phyloP scores from a whole-genome alignment of 2,797 vertebrate species.

The Staurois parvus region DNA sequence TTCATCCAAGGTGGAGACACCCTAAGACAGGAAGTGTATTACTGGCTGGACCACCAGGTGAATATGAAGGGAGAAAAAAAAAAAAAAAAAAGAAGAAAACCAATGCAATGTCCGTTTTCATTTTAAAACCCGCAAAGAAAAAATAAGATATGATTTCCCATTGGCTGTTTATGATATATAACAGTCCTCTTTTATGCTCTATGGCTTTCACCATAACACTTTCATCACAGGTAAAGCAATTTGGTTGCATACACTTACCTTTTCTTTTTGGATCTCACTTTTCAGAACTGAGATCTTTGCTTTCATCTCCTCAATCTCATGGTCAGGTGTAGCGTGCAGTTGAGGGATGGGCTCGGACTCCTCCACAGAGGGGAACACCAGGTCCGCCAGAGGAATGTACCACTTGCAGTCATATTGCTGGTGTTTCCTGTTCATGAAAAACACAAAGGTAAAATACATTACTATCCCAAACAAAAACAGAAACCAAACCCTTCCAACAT shows the following conservation, averaged over 20 bases:
- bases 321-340: slow-evolving; percentile 90
- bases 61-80: no score
- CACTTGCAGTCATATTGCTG: slow-evolving; percentile 99
- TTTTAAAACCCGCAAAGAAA: no score
- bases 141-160: no score
- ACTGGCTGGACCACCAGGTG: no score
- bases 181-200: no score
- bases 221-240: no score
- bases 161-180: no score
- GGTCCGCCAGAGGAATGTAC: slow-evolving; percentile 94
- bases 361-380: slow-evolving; percentile 91
- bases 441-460: not conserved
- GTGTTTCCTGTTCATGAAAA: slow-evolving; percentile 80
- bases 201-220: no score
- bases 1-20: no score
- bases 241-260: slow-evolving; percentile 74
- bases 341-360: slow-evolving; percentile 89
- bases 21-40: no score
- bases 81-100: no score
- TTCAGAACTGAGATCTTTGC: slow-evolving; percentile 96
- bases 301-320: slow-evolving; percentile 97
- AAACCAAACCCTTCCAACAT: not conserved
- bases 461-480: not conserved
- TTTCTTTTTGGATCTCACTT: slow-evolving; percentile 95
- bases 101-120: no score